phyloP scores from a whole-genome alignment of 2,888 invertebrate species.

The Melinaea marsaeus region DNA sequence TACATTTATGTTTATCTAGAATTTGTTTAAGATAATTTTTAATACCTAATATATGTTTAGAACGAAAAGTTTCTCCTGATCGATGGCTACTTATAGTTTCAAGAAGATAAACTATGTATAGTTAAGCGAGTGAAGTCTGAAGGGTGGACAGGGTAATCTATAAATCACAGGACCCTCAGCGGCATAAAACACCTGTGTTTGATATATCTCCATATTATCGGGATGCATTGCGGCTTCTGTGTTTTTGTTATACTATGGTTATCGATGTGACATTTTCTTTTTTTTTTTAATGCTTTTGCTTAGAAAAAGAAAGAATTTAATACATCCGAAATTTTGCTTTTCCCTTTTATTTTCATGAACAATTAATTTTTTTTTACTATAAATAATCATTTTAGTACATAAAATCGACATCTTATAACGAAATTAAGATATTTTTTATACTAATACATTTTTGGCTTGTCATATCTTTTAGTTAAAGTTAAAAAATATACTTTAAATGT shows the following conservation, averaged over 20 bases:
- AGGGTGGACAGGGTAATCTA: constrained; percentile 50
- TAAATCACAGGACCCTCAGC: constrained; percentile 58
- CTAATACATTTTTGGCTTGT: not conserved
- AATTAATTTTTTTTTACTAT: too few relatives aligned
- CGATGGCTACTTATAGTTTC: not conserved
- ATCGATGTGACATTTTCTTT: not conserved
- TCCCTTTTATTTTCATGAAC: too few relatives aligned
- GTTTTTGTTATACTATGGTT: constrained; percentile 8
- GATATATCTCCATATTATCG: constrained; percentile 63
- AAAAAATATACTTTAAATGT: not conserved
- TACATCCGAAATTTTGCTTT: too few relatives aligned
- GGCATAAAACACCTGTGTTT: constrained; percentile 71
- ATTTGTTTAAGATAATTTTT: too few relatives aligned
- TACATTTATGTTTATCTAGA: too few relatives aligned
- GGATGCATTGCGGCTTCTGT: constrained; percentile 48
- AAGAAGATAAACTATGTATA: not conserved
- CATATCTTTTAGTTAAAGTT: not conserved
- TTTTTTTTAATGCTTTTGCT: not conserved
- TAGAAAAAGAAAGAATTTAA: too few relatives aligned
- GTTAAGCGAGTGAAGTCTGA: constrained; percentile 13
- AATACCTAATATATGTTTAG: too few relatives aligned
- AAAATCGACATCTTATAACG: too few relatives aligned
- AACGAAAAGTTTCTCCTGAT: not conserved
- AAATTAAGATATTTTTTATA: too few relatives aligned
- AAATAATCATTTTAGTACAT: too few relatives aligned